Conservation (phyloP, 2,797 vertebrate species). For the Pantherophis alleghaniensis region DNA sequence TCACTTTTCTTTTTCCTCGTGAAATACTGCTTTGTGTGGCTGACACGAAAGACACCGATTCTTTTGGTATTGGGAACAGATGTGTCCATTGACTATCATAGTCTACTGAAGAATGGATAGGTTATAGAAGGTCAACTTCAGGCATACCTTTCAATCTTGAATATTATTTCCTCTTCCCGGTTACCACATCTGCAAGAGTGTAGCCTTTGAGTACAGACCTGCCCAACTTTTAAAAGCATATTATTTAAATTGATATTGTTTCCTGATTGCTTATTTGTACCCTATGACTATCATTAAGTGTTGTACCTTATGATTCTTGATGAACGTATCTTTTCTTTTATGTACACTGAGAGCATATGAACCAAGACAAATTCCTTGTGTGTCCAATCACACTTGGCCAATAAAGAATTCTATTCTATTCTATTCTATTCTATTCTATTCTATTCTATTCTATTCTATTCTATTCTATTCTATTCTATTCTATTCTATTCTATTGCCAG, state of each 20-base stretch:
- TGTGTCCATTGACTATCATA: constrained; percentile 72
- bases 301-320: too few relatives aligned
- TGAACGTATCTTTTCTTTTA: too few relatives aligned
- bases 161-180: constrained; percentile 77
- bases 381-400: too few relatives aligned
- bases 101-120: constrained; percentile 71
- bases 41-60: constrained; percentile 65
- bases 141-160: constrained; percentile 73
- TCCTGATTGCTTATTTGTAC: too few relatives aligned
- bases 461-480: too few relatives aligned
- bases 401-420: too few relatives aligned
- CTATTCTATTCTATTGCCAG: not conserved
- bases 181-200: constrained; percentile 67
- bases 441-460: too few relatives aligned
- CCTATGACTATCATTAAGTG: too few relatives aligned
- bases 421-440: too few relatives aligned
- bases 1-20: constrained; percentile 44
- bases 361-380: too few relatives aligned
- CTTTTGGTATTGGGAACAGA: constrained; percentile 77
- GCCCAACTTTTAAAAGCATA: constrained; percentile 43
- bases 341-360: too few relatives aligned
- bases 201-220: constrained; percentile 53
- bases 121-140: constrained; percentile 66
- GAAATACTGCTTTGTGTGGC: constrained; percentile 66
- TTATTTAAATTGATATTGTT: constrained; percentile 1